Conservation (phyloP, 2,888 invertebrate species). For the Spatulosminthurus flaviceps region DNA sequence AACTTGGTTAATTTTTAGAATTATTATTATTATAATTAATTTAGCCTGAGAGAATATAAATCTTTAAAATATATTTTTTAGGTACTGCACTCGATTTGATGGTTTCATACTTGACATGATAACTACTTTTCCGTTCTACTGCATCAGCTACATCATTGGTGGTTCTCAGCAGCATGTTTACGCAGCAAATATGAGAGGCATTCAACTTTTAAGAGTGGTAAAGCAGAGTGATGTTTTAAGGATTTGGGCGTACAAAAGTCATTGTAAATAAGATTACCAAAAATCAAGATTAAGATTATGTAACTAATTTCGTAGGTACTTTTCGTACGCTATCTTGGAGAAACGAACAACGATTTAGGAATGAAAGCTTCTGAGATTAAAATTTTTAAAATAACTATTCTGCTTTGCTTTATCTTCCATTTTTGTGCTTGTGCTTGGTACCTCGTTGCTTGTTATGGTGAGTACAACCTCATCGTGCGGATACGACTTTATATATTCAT, state of each 20-base stretch:
- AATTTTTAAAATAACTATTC: constrained; percentile 58
- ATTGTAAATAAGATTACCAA: not conserved
- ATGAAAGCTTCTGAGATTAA: constrained; percentile 56
- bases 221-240: no score
- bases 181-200: constrained; percentile 49
- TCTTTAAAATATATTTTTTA: no score
- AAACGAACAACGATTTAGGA: constrained; percentile 55
- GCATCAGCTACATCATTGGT: constrained; percentile 33
- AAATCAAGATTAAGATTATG: no score
- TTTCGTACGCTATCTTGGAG: constrained; percentile 56
- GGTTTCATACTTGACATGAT: constrained; percentile 55
- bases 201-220: constrained; percentile 58
- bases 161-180: constrained; percentile 5
- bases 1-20: not conserved
- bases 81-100: constrained; percentile 50
- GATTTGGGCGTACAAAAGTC: no score
- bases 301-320: constrained; percentile 46
- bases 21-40: no score
- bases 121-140: constrained; percentile 52
- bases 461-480: no score
- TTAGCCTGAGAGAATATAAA: no score
- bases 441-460: constrained; percentile 56
- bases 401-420: constrained; percentile 61
- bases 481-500: no score
- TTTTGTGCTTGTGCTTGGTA: constrained; percentile 62